Evolutionary conservation across 2,113 vertebrate species (phyloP).

Genomic region (Petaurus breviceps): DNA sequence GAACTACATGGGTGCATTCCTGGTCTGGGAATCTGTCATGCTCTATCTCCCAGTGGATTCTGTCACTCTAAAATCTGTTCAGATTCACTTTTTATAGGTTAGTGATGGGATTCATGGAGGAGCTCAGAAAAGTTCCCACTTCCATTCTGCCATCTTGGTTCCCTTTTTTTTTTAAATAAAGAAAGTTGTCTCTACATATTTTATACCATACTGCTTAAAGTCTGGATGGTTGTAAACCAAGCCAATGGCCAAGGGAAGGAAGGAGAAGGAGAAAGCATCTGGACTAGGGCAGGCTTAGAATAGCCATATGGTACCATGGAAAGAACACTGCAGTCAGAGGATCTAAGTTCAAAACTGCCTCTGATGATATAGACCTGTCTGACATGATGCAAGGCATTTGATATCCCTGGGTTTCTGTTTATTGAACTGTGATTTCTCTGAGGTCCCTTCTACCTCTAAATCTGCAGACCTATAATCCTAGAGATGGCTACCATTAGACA

Average conservation of each 20-base stretch:
- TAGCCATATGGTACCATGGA: not conserved
- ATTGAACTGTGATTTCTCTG: not conserved
- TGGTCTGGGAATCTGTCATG: no score
- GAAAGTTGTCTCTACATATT: not conserved
- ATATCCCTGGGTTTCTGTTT: not conserved
- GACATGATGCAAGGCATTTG: not conserved
- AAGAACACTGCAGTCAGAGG: not conserved
- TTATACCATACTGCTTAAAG: not conserved
- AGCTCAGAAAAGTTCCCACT: no score
- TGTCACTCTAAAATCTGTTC: no score
- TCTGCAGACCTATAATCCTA: not conserved
- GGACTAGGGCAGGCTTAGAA: not conserved
- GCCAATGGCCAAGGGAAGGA: no score
- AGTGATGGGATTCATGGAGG: no score
- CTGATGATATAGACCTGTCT: not conserved
- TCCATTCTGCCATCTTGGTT: no score
- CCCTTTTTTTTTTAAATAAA: not conserved
- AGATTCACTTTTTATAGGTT: no score
- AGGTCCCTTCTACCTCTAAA: not conserved
- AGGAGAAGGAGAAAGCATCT: not conserved
- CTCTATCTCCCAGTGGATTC: no score
- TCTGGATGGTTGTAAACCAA: not conserved
- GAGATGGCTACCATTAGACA: no score
- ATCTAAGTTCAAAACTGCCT: not conserved
- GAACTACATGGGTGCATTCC: no score